These are phyloP conservation scores for Poicephalus meyeri DNA, from an alignment of 2,113 vertebrate species.

Conservation along the genomic window DNA sequence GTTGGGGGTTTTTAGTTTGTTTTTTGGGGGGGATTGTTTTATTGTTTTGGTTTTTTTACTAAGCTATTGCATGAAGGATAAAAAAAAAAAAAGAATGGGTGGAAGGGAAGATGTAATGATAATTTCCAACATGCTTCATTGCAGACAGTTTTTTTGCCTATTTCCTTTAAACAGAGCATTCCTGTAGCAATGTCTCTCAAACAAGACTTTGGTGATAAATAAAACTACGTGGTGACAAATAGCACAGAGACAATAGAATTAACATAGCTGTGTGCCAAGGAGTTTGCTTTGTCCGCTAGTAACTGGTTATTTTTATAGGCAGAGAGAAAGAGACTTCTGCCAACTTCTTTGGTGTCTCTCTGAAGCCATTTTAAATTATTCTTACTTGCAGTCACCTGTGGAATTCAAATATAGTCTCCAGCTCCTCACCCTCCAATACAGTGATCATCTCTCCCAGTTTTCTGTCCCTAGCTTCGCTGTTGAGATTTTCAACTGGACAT, in stretches of 20 bases:
- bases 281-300: not conserved
- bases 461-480: not conserved
- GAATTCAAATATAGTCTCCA: not conserved
- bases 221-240: not conserved
- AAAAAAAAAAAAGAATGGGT: fast-evolving
- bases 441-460: not conserved
- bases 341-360: not conserved
- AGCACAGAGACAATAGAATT: not conserved
- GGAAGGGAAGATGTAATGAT: not conserved
- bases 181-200: not conserved
- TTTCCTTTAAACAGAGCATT: not conserved
- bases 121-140: not conserved
- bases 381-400: not conserved
- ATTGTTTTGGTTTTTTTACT: not conserved
- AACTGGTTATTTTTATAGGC: not conserved
- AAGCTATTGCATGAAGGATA: not conserved
- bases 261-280: not conserved
- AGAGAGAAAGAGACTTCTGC: not conserved
- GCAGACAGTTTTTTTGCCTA: not conserved
- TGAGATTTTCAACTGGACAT: not conserved
- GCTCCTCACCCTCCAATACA: not conserved
- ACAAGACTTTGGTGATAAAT: not conserved
- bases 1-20: not conserved
- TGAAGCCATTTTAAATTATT: slow-evolving; percentile 22
- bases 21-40: not conserved